These are phyloP conservation scores for Sebastes reedi DNA, from an alignment of 2,797 vertebrate genomes.

Conservation along the genomic window DNA sequence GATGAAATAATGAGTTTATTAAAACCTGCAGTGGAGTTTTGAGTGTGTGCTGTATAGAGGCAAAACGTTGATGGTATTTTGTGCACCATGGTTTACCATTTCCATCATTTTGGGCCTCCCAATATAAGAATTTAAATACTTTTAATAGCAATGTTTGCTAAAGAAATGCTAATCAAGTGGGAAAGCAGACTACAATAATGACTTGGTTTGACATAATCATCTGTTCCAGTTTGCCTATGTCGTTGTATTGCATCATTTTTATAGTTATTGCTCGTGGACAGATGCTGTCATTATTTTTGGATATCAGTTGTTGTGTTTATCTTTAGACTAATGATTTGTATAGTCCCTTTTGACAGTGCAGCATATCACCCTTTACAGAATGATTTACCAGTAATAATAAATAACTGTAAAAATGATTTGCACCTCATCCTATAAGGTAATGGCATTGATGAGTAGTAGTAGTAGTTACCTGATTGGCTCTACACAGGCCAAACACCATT, in stretches of 20 bases:
- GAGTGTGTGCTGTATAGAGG: not conserved
- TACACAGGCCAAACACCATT: not conserved
- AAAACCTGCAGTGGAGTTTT: not conserved
- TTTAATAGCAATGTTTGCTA: not conserved
- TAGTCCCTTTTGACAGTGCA: not conserved
- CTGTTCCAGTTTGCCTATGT: not conserved
- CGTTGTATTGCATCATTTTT: not conserved
- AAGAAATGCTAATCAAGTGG: not conserved
- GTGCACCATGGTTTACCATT: not conserved
- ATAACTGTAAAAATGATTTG: not conserved
- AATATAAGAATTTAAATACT: not conserved
- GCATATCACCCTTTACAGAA: not conserved
- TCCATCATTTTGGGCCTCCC: not conserved
- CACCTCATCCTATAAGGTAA: not conserved
- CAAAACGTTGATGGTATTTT: not conserved
- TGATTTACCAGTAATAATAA: too few relatives aligned
- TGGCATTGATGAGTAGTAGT: not conserved
- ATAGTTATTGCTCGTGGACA: not conserved
- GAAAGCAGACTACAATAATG: not conserved
- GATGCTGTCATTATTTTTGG: not conserved
- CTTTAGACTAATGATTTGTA: not conserved
- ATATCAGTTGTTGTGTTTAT: not conserved
- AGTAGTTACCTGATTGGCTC: not conserved
- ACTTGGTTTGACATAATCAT: not conserved
- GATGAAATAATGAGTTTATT: conserved; percentile 9